A percentile compares a stretch with the other conserved stretches of the same genome.
phyloP scores from a whole-genome alignment of 2,888 invertebrate species.

The Himalopsyche tibetana region DNA sequence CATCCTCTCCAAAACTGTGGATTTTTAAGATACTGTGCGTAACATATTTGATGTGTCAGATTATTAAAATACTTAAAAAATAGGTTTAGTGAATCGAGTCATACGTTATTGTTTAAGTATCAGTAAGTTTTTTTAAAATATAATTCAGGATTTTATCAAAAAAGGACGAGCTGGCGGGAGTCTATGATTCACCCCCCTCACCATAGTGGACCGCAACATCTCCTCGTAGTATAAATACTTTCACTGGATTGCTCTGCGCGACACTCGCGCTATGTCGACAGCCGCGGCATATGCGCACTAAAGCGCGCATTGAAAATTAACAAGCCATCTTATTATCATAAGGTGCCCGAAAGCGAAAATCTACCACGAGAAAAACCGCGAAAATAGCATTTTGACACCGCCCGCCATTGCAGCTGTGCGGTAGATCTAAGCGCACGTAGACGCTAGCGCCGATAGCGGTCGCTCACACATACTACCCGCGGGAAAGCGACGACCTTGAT shows the following conservation, averaged over 20 bases:
- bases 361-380: constrained; percentile 26
- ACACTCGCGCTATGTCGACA: constrained; percentile 34
- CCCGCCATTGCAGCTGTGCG: background rate
- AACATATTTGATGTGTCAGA: too few relatives aligned
- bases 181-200: constrained; percentile 11
- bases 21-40: too few relatives aligned
- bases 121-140: too few relatives aligned
- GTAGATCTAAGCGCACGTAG: constrained; percentile 8
- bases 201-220: constrained; percentile 21
- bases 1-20: too few relatives aligned
- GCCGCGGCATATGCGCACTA: constrained; percentile 30
- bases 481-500: constrained; percentile 16
- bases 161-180: constrained; percentile 17
- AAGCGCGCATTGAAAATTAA: constrained; percentile 16
- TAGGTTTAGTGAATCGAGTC: too few relatives aligned
- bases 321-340: constrained; percentile 11
- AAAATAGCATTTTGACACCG: background rate
- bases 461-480: background rate
- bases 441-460: constrained; percentile 19
- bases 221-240: constrained; percentile 12
- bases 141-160: background rate
- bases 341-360: constrained; percentile 22
- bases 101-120: too few relatives aligned
- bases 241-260: constrained; percentile 21
- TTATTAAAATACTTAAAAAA: too few relatives aligned